phyloP scores from a whole-genome alignment of 2,888 invertebrate species.

The Nebria brevicollis region DNA sequence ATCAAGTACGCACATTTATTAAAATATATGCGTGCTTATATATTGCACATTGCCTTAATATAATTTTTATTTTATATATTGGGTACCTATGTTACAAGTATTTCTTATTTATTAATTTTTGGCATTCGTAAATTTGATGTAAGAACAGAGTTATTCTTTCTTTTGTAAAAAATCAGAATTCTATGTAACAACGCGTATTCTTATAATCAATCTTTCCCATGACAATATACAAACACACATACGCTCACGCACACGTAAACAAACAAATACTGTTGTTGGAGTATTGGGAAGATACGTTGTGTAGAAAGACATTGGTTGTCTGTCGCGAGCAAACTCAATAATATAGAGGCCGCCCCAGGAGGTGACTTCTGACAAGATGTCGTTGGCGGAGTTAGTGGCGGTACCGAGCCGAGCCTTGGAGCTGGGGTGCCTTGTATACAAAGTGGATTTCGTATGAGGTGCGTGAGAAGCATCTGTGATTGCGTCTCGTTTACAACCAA shows the following conservation, averaged over 20 bases:
- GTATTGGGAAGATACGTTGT: conserved; percentile 15
- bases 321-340: conserved; percentile 44
- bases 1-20: too few species aligned
- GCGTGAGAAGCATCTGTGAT: conserved; percentile 52
- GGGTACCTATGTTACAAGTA: background rate
- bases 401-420: conserved; percentile 16
- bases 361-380: conserved; percentile 37
- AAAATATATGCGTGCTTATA: too few species aligned
- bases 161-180: conserved; percentile 40
- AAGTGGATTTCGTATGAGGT: conserved; percentile 53
- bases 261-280: background rate
- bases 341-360: conserved; percentile 24
- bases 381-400: conserved; percentile 12
- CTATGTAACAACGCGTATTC: conserved; percentile 28
- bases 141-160: background rate
- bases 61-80: too few species aligned
- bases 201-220: conserved; percentile 44
- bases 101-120: background rate
- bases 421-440: conserved; percentile 47
- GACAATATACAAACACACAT: conserved; percentile 37
- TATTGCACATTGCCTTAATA: too few species aligned
- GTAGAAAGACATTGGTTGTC: conserved; percentile 29
- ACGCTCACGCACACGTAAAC: background rate
- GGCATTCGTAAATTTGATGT: background rate
- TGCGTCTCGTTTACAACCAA: conserved; percentile 52